A percentile compares a stretch with the other conserved stretches of the same genome.
Evolutionary conservation across 2,888 invertebrate genomes (phyloP).

Genomic region (Caenorhabditis plicata): DNA sequence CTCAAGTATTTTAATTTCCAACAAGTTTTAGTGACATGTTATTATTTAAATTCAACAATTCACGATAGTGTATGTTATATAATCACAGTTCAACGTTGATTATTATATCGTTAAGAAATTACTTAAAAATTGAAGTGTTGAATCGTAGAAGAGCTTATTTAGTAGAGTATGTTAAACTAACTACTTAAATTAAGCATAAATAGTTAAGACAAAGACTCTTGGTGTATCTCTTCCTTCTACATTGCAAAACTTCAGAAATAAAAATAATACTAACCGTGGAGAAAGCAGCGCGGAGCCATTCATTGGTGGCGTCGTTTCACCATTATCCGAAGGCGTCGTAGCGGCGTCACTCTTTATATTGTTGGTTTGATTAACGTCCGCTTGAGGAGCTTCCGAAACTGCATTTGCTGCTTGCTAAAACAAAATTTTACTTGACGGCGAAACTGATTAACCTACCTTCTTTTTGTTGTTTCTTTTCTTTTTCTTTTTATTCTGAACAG

Average conservation of each 20-base stretch:
- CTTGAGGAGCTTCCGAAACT: slow-evolving; percentile 12
- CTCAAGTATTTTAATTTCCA: too few species aligned
- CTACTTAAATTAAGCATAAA: too few species aligned
- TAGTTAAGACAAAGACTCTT: too few species aligned
- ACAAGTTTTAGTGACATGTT: too few species aligned
- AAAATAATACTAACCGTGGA: neutral
- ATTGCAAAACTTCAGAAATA: neutral
- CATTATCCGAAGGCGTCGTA: neutral
- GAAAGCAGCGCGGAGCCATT: slow-evolving; percentile 13
- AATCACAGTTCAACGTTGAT: too few species aligned
- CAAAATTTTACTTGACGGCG: neutral
- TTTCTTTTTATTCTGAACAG: slow-evolving; percentile 48
- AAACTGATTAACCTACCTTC: slow-evolving; percentile 19
- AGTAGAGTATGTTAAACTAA: too few species aligned
- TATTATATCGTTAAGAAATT: too few species aligned
- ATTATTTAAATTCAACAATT: too few species aligned
- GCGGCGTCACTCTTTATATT: neutral
- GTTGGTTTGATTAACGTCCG: slow-evolving; percentile 25
- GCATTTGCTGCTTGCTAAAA: neutral
- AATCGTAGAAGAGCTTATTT: too few species aligned
- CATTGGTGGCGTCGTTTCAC: slow-evolving; percentile 4
- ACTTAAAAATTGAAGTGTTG: too few species aligned
- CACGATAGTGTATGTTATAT: too few species aligned
- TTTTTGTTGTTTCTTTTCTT: slow-evolving; percentile 56
- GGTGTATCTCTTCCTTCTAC: too few species aligned